phyloP scores from a whole-genome alignment of 2,888 invertebrate species.

The Incurvaria masculella region DNA sequence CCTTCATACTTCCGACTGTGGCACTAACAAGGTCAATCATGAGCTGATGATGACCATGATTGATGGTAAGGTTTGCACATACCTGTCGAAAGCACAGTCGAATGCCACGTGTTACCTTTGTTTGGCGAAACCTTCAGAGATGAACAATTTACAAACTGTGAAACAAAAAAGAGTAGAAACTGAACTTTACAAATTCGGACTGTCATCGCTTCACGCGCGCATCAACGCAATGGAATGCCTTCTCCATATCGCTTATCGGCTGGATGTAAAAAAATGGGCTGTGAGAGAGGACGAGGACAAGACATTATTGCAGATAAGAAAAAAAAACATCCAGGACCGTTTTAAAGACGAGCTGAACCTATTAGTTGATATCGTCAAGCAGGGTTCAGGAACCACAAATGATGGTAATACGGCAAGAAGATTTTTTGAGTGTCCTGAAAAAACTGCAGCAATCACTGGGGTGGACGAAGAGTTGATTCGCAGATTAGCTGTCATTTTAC shows the following conservation, averaged over 20 bases:
- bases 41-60: too few species aligned
- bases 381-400: conserved; percentile 19
- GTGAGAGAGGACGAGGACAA: background rate
- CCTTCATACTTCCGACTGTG: too few species aligned
- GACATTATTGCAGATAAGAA: background rate
- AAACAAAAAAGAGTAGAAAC: too few species aligned
- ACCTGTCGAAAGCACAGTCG: too few species aligned
- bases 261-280: background rate
- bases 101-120: too few species aligned
- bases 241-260: background rate
- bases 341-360: conserved; percentile 6
- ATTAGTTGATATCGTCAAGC: conserved; percentile 20
- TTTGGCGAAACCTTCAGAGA: too few species aligned
- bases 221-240: background rate
- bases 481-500: background rate
- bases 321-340: background rate
- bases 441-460: conserved; percentile 19
- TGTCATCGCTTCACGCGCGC: background rate
- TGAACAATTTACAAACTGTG: too few species aligned
- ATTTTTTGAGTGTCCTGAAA: conserved; percentile 18
- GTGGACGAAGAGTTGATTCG: conserved; percentile 6
- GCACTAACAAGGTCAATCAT: too few species aligned
- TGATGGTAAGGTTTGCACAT: too few species aligned
- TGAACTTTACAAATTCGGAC: background rate
- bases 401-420: conserved; percentile 16